Conservation (phyloP, 2,888 invertebrate genomes). For the Lapara coniferarum region DNA sequence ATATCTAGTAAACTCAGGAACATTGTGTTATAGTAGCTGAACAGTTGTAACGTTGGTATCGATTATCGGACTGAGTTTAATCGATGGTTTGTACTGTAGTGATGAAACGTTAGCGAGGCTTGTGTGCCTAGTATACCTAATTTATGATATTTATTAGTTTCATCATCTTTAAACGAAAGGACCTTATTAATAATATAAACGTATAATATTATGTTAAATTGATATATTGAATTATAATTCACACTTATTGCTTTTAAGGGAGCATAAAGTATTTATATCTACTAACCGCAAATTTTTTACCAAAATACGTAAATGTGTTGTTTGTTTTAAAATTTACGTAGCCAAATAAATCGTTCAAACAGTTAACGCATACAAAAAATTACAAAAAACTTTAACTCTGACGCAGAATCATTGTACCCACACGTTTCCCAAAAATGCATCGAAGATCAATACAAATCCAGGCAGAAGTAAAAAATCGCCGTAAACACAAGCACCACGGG, state of each 20-base stretch:
- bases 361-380: neutral
- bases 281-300: too few species aligned
- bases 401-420: neutral
- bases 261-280: too few species aligned
- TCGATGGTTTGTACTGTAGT: conserved; percentile 53
- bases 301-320: too few species aligned
- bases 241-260: too few species aligned
- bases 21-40: neutral
- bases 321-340: too few species aligned
- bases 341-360: too few species aligned
- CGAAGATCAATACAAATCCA: neutral
- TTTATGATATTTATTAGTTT: too few species aligned
- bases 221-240: too few species aligned
- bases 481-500: neutral
- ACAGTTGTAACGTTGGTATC: conserved; percentile 40
- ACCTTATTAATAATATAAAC: too few species aligned
- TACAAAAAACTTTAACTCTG: neutral
- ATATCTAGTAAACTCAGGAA: neutral
- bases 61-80: conserved; percentile 49
- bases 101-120: neutral
- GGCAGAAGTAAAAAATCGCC: neutral
- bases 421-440: neutral
- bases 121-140: too few species aligned
- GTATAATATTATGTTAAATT: too few species aligned
- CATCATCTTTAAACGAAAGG: too few species aligned